Conservation (phyloP, 2,113 vertebrate species). For the Ifrita kowaldi region DNA sequence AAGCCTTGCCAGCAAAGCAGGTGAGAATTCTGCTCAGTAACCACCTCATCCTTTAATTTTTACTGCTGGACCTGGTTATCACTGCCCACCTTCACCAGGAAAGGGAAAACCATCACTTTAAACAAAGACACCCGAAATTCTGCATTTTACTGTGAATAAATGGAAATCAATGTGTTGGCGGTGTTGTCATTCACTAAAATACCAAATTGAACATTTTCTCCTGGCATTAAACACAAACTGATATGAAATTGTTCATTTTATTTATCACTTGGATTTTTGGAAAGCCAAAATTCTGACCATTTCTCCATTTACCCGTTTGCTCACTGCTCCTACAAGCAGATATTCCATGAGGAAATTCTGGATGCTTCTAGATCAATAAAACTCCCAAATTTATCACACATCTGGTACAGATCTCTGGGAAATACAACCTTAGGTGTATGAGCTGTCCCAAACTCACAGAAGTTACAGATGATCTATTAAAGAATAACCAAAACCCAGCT, state of each 20-base stretch:
- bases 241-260: background rate
- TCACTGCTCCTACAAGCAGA: background rate
- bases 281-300: background rate
- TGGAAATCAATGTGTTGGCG: background rate
- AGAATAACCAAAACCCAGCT: background rate
- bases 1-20: background rate
- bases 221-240: background rate
- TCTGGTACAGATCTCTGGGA: background rate
- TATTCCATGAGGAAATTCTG: background rate
- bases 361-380: background rate
- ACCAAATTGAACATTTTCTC: background rate
- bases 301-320: background rate
- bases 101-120: constrained; percentile 1
- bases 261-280: background rate
- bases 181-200: background rate
- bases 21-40: background rate
- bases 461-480: background rate
- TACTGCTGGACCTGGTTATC: constrained; percentile 46
- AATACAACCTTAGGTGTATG: background rate
- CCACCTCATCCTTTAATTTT: constrained; percentile 10
- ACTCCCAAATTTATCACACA: background rate
- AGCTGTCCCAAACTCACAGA: background rate
- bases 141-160: constrained; percentile 11
- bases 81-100: background rate
- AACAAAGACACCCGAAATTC: background rate